Percentiles rank a stretch among this genome's conserved stretches.
phyloP scores from a whole-genome alignment of 2,113 vertebrate species.

The Phrynosoma platyrhinos region DNA sequence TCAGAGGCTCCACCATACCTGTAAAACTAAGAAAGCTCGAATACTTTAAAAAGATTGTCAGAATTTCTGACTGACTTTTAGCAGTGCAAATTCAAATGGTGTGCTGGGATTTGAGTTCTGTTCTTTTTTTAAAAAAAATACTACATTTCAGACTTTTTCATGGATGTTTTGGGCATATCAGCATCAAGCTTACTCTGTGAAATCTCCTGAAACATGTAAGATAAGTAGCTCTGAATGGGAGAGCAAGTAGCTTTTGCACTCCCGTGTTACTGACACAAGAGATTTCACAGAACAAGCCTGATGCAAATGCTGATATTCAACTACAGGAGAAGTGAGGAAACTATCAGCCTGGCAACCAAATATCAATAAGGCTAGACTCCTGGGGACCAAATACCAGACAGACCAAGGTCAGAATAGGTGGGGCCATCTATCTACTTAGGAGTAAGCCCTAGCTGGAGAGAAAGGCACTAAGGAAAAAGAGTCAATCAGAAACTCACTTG shows the following conservation, averaged over 20 bases:
- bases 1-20: not conserved
- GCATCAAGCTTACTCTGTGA: no score
- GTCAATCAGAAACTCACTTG: not conserved
- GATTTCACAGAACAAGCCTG: not conserved
- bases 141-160: not conserved
- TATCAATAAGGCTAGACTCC: not conserved
- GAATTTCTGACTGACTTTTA: not conserved
- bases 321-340: not conserved
- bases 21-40: not conserved
- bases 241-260: no score
- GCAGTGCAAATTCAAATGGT: not conserved
- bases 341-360: not conserved
- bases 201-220: not conserved
- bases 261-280: not conserved
- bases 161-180: not conserved
- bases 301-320: not conserved
- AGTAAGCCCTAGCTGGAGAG: no score
- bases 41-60: not conserved
- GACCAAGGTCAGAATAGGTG: not conserved
- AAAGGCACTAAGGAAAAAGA: no score
- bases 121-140: not conserved
- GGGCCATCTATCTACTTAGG: not conserved
- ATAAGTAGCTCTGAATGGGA: not conserved
- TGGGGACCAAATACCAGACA: not conserved
- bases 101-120: not conserved